phyloP scores from a whole-genome alignment of 2,888 invertebrate genomes.

The Dusona sp. region DNA sequence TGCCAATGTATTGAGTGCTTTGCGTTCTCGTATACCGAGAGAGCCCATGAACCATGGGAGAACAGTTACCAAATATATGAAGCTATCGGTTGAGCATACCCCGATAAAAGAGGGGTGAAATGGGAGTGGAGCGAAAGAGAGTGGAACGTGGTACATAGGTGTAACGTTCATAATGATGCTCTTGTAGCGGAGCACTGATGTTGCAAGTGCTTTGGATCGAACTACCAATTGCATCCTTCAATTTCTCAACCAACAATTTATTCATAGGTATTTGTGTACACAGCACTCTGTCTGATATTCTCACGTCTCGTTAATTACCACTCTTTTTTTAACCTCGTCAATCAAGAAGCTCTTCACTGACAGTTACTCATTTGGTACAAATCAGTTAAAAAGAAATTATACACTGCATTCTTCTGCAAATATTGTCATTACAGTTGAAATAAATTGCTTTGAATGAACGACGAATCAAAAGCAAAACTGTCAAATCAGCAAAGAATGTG shows the following conservation, averaged over 20 bases:
- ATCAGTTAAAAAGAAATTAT: neutral
- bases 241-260: slow-evolving; percentile 29
- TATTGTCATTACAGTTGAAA: too few relatives aligned
- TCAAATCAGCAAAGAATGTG: too few relatives aligned
- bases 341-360: slow-evolving; percentile 27
- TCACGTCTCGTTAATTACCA: slow-evolving; percentile 68
- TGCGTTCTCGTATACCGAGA: slow-evolving; percentile 14
- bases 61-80: slow-evolving; percentile 52
- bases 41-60: slow-evolving; percentile 18
- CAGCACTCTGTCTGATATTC: slow-evolving; percentile 29
- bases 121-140: slow-evolving; percentile 4
- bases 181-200: slow-evolving; percentile 43
- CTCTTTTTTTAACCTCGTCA: slow-evolving; percentile 59
- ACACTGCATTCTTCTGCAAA: neutral
- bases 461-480: too few relatives aligned
- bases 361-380: neutral
- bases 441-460: neutral
- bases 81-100: slow-evolving; percentile 32
- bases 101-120: slow-evolving; percentile 22
- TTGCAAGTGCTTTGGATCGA: slow-evolving; percentile 49
- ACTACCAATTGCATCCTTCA: slow-evolving; percentile 57
- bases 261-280: slow-evolving; percentile 18
- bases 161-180: slow-evolving; percentile 61
- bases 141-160: slow-evolving; percentile 19
- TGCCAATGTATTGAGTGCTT: slow-evolving; percentile 77